These are phyloP conservation scores for Belonocnema kinseyi DNA, from an alignment of 1,140 invertebrate genomes.

Conservation along the genomic window DNA sequence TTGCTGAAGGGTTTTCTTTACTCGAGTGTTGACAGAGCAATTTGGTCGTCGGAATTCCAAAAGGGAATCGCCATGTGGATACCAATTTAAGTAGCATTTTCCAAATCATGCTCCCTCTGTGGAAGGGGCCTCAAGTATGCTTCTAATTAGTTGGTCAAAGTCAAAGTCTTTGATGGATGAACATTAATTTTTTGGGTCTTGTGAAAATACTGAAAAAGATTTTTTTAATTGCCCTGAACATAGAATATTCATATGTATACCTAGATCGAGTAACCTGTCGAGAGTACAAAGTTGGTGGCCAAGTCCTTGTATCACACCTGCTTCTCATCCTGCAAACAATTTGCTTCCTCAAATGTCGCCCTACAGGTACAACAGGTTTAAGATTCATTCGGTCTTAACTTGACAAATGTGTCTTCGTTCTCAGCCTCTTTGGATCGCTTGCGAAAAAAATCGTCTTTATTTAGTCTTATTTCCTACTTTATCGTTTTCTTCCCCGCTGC, in stretches of 20 bases:
- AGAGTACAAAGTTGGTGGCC: constrained; percentile 42
- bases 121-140: neutral
- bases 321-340: constrained; percentile 44
- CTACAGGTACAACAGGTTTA: constrained; percentile 25
- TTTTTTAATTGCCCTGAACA: neutral
- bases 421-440: constrained; percentile 12
- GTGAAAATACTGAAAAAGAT: too few relatives aligned
- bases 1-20: neutral
- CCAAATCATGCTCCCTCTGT: constrained; percentile 36
- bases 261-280: neutral
- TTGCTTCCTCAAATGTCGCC: constrained; percentile 18
- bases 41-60: neutral
- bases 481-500: constrained; percentile 19
- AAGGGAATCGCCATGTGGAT: neutral
- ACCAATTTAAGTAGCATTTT: neutral
- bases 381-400: constrained; percentile 20
- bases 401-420: constrained; percentile 19
- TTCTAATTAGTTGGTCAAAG: neutral
- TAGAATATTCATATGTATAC: neutral
- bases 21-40: constrained; percentile 14
- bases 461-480: neutral
- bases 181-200: too few relatives aligned
- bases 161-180: too few relatives aligned
- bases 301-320: constrained; percentile 59
- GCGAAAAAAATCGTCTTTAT: constrained; percentile 14